Percentiles rank a stretch among this genome's conserved stretches.
phyloP scores from a whole-genome alignment of 2,888 invertebrate species.

The Malachius bipustulatus region DNA sequence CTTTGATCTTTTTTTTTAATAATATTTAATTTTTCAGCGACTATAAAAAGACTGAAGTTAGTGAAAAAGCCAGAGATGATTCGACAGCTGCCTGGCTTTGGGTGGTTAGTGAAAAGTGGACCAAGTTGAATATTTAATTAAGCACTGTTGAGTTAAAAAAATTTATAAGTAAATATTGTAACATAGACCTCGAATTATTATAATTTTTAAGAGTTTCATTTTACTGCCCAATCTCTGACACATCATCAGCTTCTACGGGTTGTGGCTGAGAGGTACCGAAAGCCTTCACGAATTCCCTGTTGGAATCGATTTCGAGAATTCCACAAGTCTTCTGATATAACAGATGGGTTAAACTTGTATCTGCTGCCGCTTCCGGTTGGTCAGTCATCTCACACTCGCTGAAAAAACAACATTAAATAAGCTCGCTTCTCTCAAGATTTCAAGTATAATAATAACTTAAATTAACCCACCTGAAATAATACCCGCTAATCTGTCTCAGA shows the following conservation, averaged over 20 bases:
- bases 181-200: too few relatives aligned
- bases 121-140: slow-evolving; percentile 31
- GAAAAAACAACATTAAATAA: slow-evolving; percentile 17
- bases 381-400: slow-evolving; percentile 36
- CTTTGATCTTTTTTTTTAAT: too few relatives aligned
- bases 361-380: slow-evolving; percentile 29
- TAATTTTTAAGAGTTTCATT: too few relatives aligned
- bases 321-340: slow-evolving; percentile 33
- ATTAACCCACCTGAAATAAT: slow-evolving; percentile 52
- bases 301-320: slow-evolving; percentile 24
- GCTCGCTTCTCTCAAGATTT: background rate
- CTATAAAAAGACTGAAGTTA: slow-evolving; percentile 42
- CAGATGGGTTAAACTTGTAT: slow-evolving; percentile 27
- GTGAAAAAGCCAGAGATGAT: slow-evolving; percentile 43
- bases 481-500: slow-evolving; percentile 47
- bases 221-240: too few relatives aligned
- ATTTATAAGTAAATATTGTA: too few relatives aligned
- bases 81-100: slow-evolving; percentile 56
- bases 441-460: background rate
- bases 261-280: too few relatives aligned
- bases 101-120: slow-evolving; percentile 74
- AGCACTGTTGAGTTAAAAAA: too few relatives aligned
- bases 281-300: slow-evolving; percentile 13
- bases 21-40: slow-evolving; percentile 40
- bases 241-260: too few relatives aligned